Evolutionary conservation across 2,797 vertebrate genomes (phyloP).

Genomic region (Crypturellus tataupa): DNA sequence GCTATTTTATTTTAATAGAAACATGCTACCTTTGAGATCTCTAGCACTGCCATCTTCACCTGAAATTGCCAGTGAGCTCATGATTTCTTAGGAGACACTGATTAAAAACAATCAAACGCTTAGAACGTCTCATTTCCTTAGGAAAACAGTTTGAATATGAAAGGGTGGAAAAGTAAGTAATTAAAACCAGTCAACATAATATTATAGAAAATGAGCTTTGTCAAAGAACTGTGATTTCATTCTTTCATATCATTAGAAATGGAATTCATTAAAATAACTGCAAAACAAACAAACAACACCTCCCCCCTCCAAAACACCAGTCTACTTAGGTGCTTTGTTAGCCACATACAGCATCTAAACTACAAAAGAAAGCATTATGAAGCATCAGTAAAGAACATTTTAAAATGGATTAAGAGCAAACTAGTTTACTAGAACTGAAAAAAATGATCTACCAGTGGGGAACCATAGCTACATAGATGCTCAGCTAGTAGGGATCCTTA

Average conservation of each 20-base stretch:
- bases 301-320: neutral
- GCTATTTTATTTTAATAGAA: neutral
- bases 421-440: neutral
- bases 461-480: neutral
- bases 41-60: neutral
- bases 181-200: neutral
- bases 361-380: neutral
- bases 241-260: neutral
- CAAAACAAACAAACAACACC: no score
- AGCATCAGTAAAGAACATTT: neutral
- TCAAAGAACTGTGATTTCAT: neutral
- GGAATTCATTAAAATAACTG: neutral
- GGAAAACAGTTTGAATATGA: neutral
- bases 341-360: neutral
- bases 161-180: neutral
- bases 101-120: neutral
- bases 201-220: neutral
- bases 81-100: neutral
- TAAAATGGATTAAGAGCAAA: neutral
- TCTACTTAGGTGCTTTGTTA: neutral
- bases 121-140: neutral
- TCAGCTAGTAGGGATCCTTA: neutral
- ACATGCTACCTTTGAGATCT: neutral
- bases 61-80: neutral
- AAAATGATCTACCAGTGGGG: conserved; percentile 25